Evolutionary conservation across 1,140 invertebrate genomes (phyloP).

Genomic region (Bombus difficillimus): DNA sequence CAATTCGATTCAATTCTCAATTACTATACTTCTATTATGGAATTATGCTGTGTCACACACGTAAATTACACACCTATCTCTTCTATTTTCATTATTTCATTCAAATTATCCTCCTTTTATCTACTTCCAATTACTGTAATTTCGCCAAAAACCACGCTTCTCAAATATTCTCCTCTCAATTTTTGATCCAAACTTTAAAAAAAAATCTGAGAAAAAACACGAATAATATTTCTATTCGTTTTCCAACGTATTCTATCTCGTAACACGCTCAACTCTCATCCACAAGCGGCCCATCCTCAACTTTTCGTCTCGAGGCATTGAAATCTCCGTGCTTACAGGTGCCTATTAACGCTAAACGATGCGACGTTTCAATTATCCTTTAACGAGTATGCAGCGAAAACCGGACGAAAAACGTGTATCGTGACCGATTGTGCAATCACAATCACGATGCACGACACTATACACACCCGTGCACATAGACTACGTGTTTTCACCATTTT

Average conservation of each 20-base stretch:
- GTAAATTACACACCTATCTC: no score
- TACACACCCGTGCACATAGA: no score
- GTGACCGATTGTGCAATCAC: slow-evolving; percentile 3
- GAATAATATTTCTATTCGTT: neutral
- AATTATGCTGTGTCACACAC: no score
- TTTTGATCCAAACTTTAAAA: neutral
- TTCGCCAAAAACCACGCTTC: no score
- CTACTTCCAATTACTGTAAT: no score
- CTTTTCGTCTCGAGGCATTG: neutral
- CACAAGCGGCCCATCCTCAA: neutral
- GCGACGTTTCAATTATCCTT: slow-evolving; percentile 7
- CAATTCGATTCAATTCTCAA: no score
- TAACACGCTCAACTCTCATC: neutral
- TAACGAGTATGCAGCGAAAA: neutral
- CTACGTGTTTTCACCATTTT: neutral
- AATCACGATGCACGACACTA: neutral
- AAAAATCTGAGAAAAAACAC: neutral
- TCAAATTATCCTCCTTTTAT: no score
- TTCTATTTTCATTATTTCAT: no score
- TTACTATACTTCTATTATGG: no score
- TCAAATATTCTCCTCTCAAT: neutral
- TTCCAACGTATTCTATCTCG: neutral
- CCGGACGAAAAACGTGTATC: neutral
- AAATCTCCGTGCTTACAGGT: neutral
- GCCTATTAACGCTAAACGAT: neutral